Base-by-base conservation (phyloP, 1,140 invertebrate species). In the Cyclargus thomasi region DNA sequence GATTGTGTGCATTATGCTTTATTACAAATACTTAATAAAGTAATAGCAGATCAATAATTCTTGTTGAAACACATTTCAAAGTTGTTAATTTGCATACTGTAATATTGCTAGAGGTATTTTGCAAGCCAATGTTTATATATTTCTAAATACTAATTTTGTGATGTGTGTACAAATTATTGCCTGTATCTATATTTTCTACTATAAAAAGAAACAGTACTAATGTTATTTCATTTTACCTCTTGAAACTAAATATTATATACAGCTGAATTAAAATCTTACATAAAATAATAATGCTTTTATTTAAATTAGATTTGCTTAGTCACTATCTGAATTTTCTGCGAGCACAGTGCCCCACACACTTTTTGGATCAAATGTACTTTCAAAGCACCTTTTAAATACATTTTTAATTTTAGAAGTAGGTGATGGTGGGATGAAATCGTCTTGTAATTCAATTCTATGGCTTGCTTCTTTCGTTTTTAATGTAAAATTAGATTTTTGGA, bases 371-470 rank as follows among this genome's bases (percentile, higher is more conserved):
- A 94, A 93, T 20, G 94, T 94, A n/a, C 86, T 90, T 79, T 95
- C 92, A 83, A 95, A 95, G 74, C 94, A 95, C 36, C 93, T 92
- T 64, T 92, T 83, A 74, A 94, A 93, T 69, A 94, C 91, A 69
- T 88, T 79, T 73, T 86, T 87, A 1, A 90, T 78, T 88, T 90
- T 84, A 70, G 84, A 67, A 17, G 92, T 86, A 14, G 92, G 92
- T 5, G 92, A 93, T 55, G 73, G 81, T 17, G 90, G 90, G 18
- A 92, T 85, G 11, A 82, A 73, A 68, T 92, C 90, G 74, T 82
- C 80, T 23, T 84, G 79, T 67, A 81, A 76, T 22, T 59, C 20
- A 57, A 63, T 2, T 18, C 20, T 62, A 57, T 73, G 18, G 65
- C 70, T 55, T 10, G n/a, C 29, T 23, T 74, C 73, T 17, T 21